Percentiles rank a stretch among this genome's conserved stretches.
Conservation (phyloP, 2,113 vertebrate species). For the Geococcyx californianus region DNA sequence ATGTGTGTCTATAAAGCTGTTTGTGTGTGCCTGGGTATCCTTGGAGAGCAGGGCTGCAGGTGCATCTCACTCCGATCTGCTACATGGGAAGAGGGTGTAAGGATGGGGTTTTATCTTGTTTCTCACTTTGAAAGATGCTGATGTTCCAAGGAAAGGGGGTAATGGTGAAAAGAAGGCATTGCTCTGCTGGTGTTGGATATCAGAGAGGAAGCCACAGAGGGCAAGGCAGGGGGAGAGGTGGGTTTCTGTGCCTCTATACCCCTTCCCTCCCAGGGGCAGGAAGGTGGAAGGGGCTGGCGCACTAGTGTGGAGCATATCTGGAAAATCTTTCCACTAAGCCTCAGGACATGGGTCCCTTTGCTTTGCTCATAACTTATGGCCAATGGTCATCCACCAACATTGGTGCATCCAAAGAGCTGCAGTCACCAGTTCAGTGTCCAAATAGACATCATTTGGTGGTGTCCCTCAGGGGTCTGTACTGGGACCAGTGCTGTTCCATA, state of each 20-base stretch:
- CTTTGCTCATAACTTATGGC: neutral
- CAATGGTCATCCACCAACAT: neutral
- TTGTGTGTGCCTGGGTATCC: neutral
- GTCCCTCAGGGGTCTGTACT: neutral
- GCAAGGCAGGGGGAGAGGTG: too few relatives aligned
- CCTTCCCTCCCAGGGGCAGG: neutral
- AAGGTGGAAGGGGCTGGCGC: neutral
- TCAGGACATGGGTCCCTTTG: neutral
- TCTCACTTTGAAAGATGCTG: neutral
- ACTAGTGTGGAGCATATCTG: neutral
- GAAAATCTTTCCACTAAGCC: neutral
- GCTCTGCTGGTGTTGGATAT: neutral
- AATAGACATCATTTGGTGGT: neutral
- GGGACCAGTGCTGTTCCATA: neutral
- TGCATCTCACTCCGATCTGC: neutral
- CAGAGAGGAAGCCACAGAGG: neutral
- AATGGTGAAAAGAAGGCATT: rapidly evolving
- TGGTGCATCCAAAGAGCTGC: rapidly evolving
- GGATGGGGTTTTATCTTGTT: neutral
- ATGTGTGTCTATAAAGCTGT: neutral
- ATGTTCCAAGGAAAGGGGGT: neutral
- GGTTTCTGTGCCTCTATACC: neutral
- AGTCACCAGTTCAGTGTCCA: neutral
- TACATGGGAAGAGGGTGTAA: neutral
- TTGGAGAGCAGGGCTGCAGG: neutral